These are phyloP conservation scores for Murina feae DNA, from an alignment of 2,113 vertebrate genomes.

Conservation along the genomic window DNA sequence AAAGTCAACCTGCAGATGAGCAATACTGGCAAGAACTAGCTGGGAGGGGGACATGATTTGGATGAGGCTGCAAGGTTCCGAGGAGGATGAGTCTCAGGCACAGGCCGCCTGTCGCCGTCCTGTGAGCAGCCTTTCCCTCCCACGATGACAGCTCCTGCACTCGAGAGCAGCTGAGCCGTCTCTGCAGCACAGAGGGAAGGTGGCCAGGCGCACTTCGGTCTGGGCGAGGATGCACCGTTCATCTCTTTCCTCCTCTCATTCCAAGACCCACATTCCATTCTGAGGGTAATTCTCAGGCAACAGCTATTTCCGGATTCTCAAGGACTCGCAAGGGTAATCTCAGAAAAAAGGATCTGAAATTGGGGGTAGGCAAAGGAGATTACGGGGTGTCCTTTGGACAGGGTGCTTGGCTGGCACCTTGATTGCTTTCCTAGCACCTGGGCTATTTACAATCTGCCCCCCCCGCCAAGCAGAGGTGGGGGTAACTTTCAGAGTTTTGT, in stretches of 20 bases:
- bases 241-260: not conserved
- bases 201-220: not conserved
- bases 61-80: conserved; percentile 32
- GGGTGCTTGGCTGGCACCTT: not conserved
- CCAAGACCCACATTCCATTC: conserved; percentile 36
- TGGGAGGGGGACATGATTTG: conserved; percentile 58
- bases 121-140: not conserved
- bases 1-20: conserved; percentile 64
- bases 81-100: not conserved
- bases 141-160: not conserved
- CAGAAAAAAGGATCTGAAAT: conserved; percentile 52
- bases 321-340: conserved; percentile 52
- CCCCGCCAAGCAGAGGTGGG: not conserved
- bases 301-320: conserved; percentile 55
- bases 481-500: conserved; percentile 44
- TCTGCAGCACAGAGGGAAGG: not conserved
- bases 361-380: conserved; percentile 43
- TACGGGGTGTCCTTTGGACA: conserved; percentile 10
- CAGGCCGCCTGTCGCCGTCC: conserved; percentile 2
- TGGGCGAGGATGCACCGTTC: not conserved
- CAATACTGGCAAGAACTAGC: conserved; percentile 54
- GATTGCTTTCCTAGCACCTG: conserved; percentile 50
- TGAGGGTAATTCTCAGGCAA: conserved; percentile 53
- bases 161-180: not conserved
- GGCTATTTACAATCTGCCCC: not conserved